Conservation (phyloP, 2,113 vertebrate genomes). For the Pavo muticus region DNA sequence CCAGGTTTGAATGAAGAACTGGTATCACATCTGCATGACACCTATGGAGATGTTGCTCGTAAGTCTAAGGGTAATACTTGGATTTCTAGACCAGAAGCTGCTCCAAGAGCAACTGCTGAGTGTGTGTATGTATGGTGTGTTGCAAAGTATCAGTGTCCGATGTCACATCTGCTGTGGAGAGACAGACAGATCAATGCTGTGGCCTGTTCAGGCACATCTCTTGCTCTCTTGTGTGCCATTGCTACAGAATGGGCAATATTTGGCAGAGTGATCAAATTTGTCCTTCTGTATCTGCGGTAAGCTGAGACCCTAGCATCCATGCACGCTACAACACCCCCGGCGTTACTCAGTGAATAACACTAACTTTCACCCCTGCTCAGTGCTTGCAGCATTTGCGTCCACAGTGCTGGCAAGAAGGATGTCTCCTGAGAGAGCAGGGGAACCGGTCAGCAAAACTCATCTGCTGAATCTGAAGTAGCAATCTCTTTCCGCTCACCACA, state of each 20-base stretch:
- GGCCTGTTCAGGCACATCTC: background rate
- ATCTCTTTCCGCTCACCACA: fast-evolving
- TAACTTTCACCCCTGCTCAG: background rate
- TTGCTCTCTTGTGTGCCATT: background rate
- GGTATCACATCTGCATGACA: background rate
- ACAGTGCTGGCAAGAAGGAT: background rate
- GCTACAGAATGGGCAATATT: background rate
- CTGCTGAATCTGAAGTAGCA: background rate
- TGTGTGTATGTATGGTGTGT: too few relatives aligned
- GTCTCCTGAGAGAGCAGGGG: background rate
- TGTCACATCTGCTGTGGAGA: fast-evolving
- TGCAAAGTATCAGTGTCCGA: background rate
- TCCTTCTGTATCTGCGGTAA: background rate
- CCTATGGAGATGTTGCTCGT: background rate
- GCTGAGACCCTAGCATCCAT: background rate
- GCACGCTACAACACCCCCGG: background rate
- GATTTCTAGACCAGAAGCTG: background rate
- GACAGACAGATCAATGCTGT: background rate
- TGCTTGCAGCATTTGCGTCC: background rate
- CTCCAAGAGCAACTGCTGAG: background rate
- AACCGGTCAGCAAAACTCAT: background rate
- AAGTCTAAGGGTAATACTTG: fast-evolving
- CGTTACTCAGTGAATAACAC: background rate
- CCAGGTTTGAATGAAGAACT: background rate
- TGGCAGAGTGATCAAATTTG: background rate